Base-by-base conservation (phyloP, 2,113 vertebrate species). In the Dermatemys mawii region DNA sequence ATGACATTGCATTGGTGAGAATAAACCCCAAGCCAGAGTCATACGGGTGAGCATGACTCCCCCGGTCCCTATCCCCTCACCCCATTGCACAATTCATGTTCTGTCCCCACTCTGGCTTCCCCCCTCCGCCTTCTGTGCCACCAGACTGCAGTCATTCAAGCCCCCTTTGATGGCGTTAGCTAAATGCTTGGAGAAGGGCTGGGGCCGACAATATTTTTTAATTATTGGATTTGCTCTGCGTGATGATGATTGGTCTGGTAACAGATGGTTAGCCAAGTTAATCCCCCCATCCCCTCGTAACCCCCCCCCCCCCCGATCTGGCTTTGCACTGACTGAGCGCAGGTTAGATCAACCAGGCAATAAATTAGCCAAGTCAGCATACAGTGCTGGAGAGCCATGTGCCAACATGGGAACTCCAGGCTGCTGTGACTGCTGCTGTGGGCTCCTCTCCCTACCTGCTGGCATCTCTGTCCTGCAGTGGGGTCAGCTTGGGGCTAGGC, bases 241-340 rank as follows among this genome's bases (percentile, higher is more conserved):
- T 67, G 87, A 91, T 84, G 94, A 57, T 94, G 91, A 97, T 95
- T 97, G 97, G 94, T 96, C n/a, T 90, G 6, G 94, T 73, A 83
- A 94, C 97, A 98, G 97, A 98, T 98, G 97, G 97, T 81, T 96
- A 86, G 80, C 70, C 90, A 2, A 10, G 96, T 92, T 98, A 98
- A 98, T 97, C 97, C 87, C 87, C 87, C 41, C 1, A 3, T 21
- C 21, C 63, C 63, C 63, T 70, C 63, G 21, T 70, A 9, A n/a
- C 63, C 19, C 6, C 5, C 3, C 55, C 57, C 35, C 48, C 78
- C 57, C 83, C 95, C 94, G 97, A 97, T 93, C 89, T 95, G 93
- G 95, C 94, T 96, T 95, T 94, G 95, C 88, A 86, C 88, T 35
- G 50, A 19, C 3, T 11, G 79, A 2, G 0, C 86, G 84, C 81